A percentile compares a stretch with the other conserved stretches of the same genome.
Conservation (phyloP, 2,113 vertebrate genomes). For the Hippolais icterina region DNA sequence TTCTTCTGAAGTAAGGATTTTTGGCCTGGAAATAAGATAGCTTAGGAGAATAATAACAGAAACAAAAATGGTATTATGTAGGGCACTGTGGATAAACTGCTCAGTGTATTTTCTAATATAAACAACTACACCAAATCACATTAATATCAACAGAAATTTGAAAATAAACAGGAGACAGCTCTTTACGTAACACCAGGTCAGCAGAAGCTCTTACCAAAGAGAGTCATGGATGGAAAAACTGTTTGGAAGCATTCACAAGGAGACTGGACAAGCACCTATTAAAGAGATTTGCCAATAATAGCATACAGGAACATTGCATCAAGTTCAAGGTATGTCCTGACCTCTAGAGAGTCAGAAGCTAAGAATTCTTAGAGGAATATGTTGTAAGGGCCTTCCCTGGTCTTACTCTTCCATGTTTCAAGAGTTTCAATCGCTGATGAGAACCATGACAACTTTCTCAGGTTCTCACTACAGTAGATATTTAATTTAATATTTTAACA, state of each 20-base stretch:
- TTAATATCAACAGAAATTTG: neutral
- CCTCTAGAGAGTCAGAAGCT: neutral
- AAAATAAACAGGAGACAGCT: neutral
- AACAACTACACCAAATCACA: neutral
- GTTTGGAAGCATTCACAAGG: neutral
- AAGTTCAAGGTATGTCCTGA: neutral
- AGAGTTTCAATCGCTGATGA: neutral
- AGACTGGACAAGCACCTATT: neutral
- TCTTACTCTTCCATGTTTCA: neutral
- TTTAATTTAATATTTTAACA: neutral
- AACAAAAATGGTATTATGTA: neutral
- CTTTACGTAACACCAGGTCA: neutral
- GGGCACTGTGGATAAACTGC: neutral
- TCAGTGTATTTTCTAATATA: neutral
- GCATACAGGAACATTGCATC: neutral
- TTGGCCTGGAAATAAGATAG: neutral
- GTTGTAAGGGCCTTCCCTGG: rapidly evolving
- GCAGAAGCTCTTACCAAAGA: neutral
- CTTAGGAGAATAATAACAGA: neutral
- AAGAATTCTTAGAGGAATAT: neutral
- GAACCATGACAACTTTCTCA: neutral
- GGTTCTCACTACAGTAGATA: neutral
- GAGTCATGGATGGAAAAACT: neutral
- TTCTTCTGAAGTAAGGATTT: neutral
- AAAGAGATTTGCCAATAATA: neutral